Conservation (phyloP, 2,888 invertebrate species). For the Tuberolachnus salignus region DNA sequence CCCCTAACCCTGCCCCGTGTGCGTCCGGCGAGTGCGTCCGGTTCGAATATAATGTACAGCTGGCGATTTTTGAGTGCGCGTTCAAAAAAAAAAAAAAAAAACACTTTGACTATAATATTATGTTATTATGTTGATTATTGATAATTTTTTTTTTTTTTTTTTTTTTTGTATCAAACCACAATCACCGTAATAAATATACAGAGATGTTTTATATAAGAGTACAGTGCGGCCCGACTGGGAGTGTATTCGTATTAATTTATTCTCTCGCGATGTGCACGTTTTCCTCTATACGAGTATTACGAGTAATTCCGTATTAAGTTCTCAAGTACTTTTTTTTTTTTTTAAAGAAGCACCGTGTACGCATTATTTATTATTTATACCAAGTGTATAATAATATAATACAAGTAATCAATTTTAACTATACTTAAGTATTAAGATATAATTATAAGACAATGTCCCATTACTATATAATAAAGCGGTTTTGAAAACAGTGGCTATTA, state of each 20-base stretch:
- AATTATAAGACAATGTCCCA: background rate
- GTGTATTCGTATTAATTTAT: background rate
- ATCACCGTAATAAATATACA: background rate
- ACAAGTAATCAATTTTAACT: slow-evolving; percentile 2
- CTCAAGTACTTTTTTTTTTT: slow-evolving; percentile 18
- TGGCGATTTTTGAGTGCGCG: slow-evolving; percentile 45
- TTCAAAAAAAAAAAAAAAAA: slow-evolving; percentile 22
- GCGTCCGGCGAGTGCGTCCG: slow-evolving; percentile 27
- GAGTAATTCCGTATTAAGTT: too few species aligned
- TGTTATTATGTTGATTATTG: slow-evolving; percentile 41
- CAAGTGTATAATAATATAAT: background rate
- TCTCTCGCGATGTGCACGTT: background rate
- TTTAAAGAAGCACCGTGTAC: background rate
- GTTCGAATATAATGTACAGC: slow-evolving; percentile 31
- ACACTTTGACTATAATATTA: slow-evolving; percentile 32
- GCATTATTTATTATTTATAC: background rate
- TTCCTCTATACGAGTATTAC: background rate
- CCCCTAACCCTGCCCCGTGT: too few species aligned
- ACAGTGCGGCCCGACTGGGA: too few species aligned
- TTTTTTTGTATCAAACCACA: background rate
- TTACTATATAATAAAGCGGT: background rate
- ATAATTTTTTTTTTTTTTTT: background rate
- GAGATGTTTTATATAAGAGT: slow-evolving; percentile 13
- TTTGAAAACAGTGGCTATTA: too few species aligned
- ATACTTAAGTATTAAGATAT: background rate